Conservation (phyloP, 2,888 invertebrate species). For the Adineta ricciae region DNA sequence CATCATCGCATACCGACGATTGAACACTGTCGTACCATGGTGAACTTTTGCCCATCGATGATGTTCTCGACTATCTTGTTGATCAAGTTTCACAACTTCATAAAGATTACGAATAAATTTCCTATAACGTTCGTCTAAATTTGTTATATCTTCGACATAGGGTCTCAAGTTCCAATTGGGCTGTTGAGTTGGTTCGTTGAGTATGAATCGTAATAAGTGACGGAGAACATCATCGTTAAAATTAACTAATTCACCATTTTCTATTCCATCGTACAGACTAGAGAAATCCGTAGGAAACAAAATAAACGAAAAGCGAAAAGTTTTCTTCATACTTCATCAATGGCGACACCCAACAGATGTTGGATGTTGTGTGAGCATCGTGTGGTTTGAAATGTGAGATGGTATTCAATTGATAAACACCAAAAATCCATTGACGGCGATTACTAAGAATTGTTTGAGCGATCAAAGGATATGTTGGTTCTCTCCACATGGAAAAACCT, state of each 20-base stretch:
- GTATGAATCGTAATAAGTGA: conserved; percentile 64
- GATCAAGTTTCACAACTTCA: conserved; percentile 31
- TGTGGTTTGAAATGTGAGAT: conserved; percentile 47
- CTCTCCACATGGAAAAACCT: conserved; percentile 77
- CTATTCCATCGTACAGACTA: conserved; percentile 62
- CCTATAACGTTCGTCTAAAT: conserved; percentile 26
- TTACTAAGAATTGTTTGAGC: conserved; percentile 79
- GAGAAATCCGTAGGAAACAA: neutral
- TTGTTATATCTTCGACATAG: conserved; percentile 28
- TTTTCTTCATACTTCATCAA: neutral
- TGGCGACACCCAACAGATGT: conserved; percentile 23
- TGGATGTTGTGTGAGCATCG: conserved; percentile 29
- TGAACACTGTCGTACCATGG: conserved; percentile 21
- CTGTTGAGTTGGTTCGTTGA: conserved; percentile 41
- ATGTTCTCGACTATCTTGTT: conserved; percentile 22
- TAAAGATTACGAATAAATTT: conserved; percentile 28
- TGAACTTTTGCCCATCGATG: conserved; percentile 24
- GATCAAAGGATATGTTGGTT: conserved; percentile 76
- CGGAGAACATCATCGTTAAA: conserved; percentile 70
- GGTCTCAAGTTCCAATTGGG: conserved; percentile 25
- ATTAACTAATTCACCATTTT: conserved; percentile 54
- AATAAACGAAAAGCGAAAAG: neutral
- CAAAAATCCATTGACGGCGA: conserved; percentile 74
- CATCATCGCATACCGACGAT: conserved; percentile 27
- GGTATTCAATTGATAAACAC: conserved; percentile 83